Base-by-base conservation (phyloP, 2,797 vertebrate genomes). In the Falco columbarius region DNA sequence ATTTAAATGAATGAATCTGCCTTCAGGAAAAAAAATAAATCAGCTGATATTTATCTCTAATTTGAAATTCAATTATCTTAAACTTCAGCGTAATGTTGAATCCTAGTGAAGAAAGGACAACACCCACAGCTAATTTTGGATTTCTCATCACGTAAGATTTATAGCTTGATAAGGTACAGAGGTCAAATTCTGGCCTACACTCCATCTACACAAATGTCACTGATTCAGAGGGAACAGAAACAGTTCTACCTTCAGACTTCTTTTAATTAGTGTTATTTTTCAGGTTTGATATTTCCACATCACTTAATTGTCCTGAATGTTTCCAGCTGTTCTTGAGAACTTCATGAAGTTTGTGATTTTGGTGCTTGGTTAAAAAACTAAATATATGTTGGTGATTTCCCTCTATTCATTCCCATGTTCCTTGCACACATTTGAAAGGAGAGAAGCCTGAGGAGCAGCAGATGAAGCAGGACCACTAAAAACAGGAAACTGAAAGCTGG, bases 381-480 rank as follows among this genome's bases (percentile, higher is more conserved):
- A 73, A 59, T 19, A 46, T 11, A 67, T 7, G 7, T 27, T 40
- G 20, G 17, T 82, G 44, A 13, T 73, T 68, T 73, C 23, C 22
- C 30, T 80, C 27, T 73, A 8, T 36, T 76, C 38, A 49, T 44
- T 63, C n/a, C 65, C 4, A 4, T 29, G 36, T 36, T 52, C 22
- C 65, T 36, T 55, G 15, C 19, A 59, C 26, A 15, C 40, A 61
- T 24, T 68, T 47, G 93, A 84, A 90, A 91, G 79, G 55, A 89
- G 66, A 86, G 91, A 97, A 90, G 75, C 32, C 94, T 91, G 90
- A 97, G 89, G 67, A 95, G 54, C 80, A 91, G 86, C 87, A 96
- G 94, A 96, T 86, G 91, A 97, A 87, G 75, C 63, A 93, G 81
- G 91, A 95, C 65, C 81, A 88, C 63, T 95, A 90, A 86, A 95